phyloP scores from a whole-genome alignment of 2,113 vertebrate genomes.

The Rhynchomys soricoides region DNA sequence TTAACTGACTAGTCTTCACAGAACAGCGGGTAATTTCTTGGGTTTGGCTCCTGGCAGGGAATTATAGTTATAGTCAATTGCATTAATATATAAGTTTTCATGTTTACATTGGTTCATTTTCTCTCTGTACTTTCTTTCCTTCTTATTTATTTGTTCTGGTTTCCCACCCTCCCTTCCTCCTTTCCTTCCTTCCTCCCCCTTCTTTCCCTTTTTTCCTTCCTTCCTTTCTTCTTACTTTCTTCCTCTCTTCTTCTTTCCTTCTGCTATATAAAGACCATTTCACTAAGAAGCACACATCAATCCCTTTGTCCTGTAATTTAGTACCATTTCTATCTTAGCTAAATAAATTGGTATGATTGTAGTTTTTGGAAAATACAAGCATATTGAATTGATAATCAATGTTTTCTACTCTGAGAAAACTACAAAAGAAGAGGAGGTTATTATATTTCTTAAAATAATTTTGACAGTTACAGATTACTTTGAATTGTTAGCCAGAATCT shows the following conservation, averaged over 20 bases:
- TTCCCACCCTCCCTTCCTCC: not conserved
- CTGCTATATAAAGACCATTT: not conserved
- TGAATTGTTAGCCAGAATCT: not conserved
- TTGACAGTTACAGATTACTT: not conserved
- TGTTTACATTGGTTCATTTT: not conserved
- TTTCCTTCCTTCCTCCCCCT: too few relatives aligned
- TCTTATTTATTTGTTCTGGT: not conserved
- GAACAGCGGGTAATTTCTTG: too few relatives aligned
- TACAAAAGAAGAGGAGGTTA: not conserved
- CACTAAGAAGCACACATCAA: not conserved
- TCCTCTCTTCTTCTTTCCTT: not conserved
- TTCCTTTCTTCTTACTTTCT: not conserved
- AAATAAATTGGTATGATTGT: not conserved
- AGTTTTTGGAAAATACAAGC: not conserved
- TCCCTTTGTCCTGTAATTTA: not conserved
- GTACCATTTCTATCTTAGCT: not conserved
- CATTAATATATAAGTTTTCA: not conserved
- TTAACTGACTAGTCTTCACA: too few relatives aligned
- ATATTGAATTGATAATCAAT: not conserved
- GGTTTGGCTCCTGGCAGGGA: too few relatives aligned
- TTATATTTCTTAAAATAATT: constrained; percentile 25
- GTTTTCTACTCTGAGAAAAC: not conserved
- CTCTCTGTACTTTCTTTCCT: not conserved
- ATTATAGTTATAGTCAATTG: not conserved
- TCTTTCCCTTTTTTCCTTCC: not conserved